Base-by-base conservation (phyloP, 2,797 vertebrate genomes). In the Melanotaenia trifasciata region DNA sequence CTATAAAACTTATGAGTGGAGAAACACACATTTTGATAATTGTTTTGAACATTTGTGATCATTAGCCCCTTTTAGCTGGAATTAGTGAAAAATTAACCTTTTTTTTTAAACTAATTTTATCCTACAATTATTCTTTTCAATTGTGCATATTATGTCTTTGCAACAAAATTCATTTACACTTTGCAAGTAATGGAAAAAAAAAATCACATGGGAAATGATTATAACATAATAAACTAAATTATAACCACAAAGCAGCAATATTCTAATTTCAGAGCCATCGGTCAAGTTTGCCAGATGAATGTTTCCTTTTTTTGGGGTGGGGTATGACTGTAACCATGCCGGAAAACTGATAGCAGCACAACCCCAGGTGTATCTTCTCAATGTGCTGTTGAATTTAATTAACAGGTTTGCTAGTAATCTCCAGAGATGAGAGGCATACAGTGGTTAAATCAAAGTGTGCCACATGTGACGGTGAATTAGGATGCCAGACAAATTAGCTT, bases 301-400 rank as follows among this genome's bases (percentile, higher is more conserved):
- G 30, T 36, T 67, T 67, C 3, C 12, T 58, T 13, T 32, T 58
- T 67, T 20, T 59, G 22, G 54, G 51, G 14, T 20, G n/a, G 58
- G 36, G 30, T 45, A 16, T 66, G 28, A 38, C 40, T 77, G 72
- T 64, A 72, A 50, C 10, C 16, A 62, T 67, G 57, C 63, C 59
- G 69, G 63, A 26, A 71, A 64, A 71, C 22, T 45, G 43, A 73
- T 61, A 33, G 60, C 47, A 64, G 50, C n/a, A 22, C 30, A 67
- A 22, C 77, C 76, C 47, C 81, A 81, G 73, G 80, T 83, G 86
- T 58, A 71, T 53, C 61, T 59, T 79, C 78, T 70, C 74, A 76
- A 69, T 82, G 78, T 76, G 83, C 64, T 20, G 70, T 79, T 83
- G 78, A 84, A 90, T 89, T 90, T 89, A 92, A 93, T 93, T 87